Base-by-base conservation (phyloP, 37 sponge, comb jelly and placozoan genomes). In the Halisarca cf. caerulea region DNA sequence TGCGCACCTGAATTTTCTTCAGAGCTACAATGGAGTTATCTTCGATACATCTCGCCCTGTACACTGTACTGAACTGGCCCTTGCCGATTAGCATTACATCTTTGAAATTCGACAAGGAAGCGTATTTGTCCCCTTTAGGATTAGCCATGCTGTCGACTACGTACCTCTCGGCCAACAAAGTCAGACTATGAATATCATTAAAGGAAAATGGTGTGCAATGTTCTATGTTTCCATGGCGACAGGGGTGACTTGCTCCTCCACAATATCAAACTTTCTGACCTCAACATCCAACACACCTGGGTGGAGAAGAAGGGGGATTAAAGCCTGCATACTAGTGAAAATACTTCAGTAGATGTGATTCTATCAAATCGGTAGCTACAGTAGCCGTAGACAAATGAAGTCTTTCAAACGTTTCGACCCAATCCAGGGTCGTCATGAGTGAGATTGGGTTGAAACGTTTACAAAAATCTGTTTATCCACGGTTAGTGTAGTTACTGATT, bases 21-120 rank as follows among this genome's bases (percentile, higher is more conserved):
- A 99, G 89, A 2, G 99, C 99, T 4, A 99, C 99, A 3, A 85
- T 77, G 11, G 91, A 59, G 39, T 87, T 88, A 58, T 92, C 90
- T 0, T 84, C 83, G 23, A 78, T 27, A 43, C 91, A 89, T 53
- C 88, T 82, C 9, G 95, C 99, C 42, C 94, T 80, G 47, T 91
- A 99, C 25, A 99, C 99, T 5, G 89, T 89, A 84, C 99, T 99
- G 79, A 99, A 99, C 90, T 99, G 99, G 3, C 99, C 99, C 55
- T 92, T 90, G 5, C 99, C 99, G 70, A 99, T 94, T 95, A 94
- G 92, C 85, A 91, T 96, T 84, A 91, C 97, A 28, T 92, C 88
- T 62, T 87, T 66, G 54, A 93, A 93, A 80, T 80, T 33, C 24
- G 83, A 82, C 40, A 91, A 84, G 20, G 77, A 80, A 3, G 36